phyloP scores from a whole-genome alignment of 2,888 invertebrate genomes.

The Amblyteles armatorius region DNA sequence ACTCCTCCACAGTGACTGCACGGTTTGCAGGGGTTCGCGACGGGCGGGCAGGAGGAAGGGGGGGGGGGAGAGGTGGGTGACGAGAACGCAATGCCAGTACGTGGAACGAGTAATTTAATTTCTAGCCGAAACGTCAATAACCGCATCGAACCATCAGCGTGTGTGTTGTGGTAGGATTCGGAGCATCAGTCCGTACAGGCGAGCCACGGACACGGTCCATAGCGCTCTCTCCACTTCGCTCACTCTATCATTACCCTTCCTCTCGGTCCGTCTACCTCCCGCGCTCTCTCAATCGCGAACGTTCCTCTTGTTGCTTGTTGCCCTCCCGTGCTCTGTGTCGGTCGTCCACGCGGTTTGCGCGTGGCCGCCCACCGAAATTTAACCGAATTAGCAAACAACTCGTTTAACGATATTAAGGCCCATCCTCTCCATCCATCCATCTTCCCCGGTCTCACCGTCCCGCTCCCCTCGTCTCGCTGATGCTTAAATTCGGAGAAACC shows the following conservation, averaged over 20 bases:
- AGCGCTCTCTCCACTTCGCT: constrained; percentile 43
- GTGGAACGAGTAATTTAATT: constrained; percentile 84
- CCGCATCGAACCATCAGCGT: constrained; percentile 83
- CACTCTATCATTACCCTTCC: constrained; percentile 21
- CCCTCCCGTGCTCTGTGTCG: constrained; percentile 63
- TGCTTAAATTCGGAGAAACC: constrained; percentile 83
- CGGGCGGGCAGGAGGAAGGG: not conserved
- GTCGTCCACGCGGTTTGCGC: constrained; percentile 73
- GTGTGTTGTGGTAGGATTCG: constrained; percentile 57
- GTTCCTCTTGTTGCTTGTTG: constrained; percentile 55
- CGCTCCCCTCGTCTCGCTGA: constrained; percentile 48
- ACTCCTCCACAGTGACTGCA: too few relatives aligned
- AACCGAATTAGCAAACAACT: constrained; percentile 84
- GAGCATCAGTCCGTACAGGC: constrained; percentile 50
- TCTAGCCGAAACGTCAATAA: constrained; percentile 83
- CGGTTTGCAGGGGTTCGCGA: too few relatives aligned
- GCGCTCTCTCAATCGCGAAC: not conserved
- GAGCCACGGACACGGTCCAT: constrained; percentile 59
- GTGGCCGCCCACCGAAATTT: constrained; percentile 77
- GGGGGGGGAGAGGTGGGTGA: constrained; percentile 47
- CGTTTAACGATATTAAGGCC: constrained; percentile 84
- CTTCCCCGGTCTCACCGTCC: not conserved
- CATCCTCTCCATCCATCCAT: constrained; percentile 54
- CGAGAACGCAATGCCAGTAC: constrained; percentile 73
- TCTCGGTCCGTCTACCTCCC: constrained; percentile 9